phyloP scores from a whole-genome alignment of 1,140 invertebrate genomes.

The Physella acuta region DNA sequence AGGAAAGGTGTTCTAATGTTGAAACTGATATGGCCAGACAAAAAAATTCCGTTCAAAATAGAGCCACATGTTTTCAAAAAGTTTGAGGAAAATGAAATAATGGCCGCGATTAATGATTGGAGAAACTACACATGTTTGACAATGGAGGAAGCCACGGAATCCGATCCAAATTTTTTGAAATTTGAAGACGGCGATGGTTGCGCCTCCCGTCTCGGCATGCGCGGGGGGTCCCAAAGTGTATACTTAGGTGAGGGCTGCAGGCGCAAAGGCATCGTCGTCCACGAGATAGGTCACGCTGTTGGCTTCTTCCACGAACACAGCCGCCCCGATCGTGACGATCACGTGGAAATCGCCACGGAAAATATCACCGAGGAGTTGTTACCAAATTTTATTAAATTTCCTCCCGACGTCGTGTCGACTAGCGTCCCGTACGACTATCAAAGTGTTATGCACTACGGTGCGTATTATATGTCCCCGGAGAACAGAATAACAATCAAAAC shows the following conservation, averaged over 20 bases:
- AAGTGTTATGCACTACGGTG: conserved; percentile 91
- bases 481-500: conserved; percentile 37
- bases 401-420: conserved; percentile 89
- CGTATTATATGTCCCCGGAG: conserved; percentile 27
- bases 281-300: conserved; percentile 59
- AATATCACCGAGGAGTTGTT: conserved; percentile 58
- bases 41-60: conserved; percentile 17
- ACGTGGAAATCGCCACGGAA: conserved; percentile 47
- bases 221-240: conserved; percentile 10
- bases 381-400: conserved; percentile 96
- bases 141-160: neutral
- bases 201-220: conserved; percentile 23
- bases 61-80: neutral
- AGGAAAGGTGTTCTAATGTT: no score
- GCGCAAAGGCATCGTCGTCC: conserved; percentile 41
- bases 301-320: conserved; percentile 66
- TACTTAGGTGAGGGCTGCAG: conserved; percentile 19
- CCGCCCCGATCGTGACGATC: conserved; percentile 56
- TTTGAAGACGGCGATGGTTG: conserved; percentile 17
- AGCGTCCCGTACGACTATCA: conserved; percentile 88
- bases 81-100: neutral
- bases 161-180: neutral
- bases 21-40: conserved; percentile 24
- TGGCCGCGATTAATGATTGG: conserved; percentile 8
- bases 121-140: conserved; percentile 20